Base-by-base conservation (phyloP, 37 sponge, comb jelly and placozoan genomes). In the Amphimedon queenslandica region DNA sequence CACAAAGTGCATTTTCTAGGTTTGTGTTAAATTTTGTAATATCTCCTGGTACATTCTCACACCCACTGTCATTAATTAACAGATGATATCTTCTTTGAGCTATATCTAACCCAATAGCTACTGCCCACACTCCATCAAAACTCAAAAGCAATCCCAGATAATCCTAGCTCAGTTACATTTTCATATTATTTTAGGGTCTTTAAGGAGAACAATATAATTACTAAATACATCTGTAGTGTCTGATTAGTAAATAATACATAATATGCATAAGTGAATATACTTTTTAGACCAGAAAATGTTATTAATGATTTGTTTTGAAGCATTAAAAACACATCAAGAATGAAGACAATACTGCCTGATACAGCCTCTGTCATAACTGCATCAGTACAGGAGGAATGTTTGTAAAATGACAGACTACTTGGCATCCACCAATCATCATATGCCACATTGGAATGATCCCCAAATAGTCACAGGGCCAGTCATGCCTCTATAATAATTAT, bases 381-480 rank as follows among this genome's bases (percentile, higher is more conserved):
- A 21, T 38, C 42, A 8, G 70, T 40, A 6, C 70, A 69, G 20
- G 21, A 38, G 1, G 21, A 28, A n/a, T 69, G 20, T 8, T 25
- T 34, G n/a, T 13, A 6, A 60, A n/a, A 11, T 34, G 36, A 4
- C n/a, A n/a, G n/a, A n/a, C n/a, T n/a, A n/a, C n/a, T n/a, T 27
- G 11, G 4, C 56, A 11, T 55, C 73, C 73, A 72, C 73, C 73
- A 72, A 32, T 32, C 58, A 18, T 28, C 18, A 24, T 3, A 39
- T 75, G 61, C 65, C 65, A 63, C 20, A 61, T 43, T 10, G 31
- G 58, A 2, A 67, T 76, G 67, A 76, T 64, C 77, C 77, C 64
- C 2, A 65, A 18, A 63, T 66, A 65, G 4, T 42, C 23, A n/a
- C n/a, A 4, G 77, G 77, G 21, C 40, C 27, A 34, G 29, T 27